Base-by-base conservation (phyloP, 2,113 vertebrate species). In the Neolamprologus hecqui region DNA sequence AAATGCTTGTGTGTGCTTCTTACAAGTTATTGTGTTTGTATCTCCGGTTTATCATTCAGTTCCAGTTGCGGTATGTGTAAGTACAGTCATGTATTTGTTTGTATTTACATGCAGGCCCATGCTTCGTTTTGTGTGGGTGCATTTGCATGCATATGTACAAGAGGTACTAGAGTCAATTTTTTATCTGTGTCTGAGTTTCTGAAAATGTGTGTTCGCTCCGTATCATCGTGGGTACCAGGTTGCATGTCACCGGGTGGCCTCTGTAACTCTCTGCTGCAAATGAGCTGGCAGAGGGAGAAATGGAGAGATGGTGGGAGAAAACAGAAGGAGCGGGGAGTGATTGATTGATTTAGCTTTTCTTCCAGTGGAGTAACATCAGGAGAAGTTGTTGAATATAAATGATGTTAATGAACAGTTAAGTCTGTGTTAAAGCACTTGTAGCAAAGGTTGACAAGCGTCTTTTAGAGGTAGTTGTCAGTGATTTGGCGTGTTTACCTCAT, bases 301-400 rank as follows among this genome's bases (percentile, higher is more conserved):
- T 49, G 79, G 80, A 42, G 79, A 37, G 82, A 82, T 26, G 73
- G 53, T 19, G 23, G 81, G 86, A 83, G 81, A 63, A 54, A 88
- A 87, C 86, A 88, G 90, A 87, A 28, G 86, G 88, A 88, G 73
- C 84, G 54, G 83, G 86, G 57, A 53, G 89, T 83, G 92, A 92
- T 86, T 83, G 86, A 94, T 73, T 19, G 81, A 81, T 85, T 47
- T 54, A 19, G n/a, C 28, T 63, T 49, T 3, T 87, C 80, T 47
- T 90, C 91, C 92, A 23, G 77, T 14, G n/a, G 93, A 86, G 92
- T 6, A 83, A 81, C 92, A 92, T 86, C 86, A 86, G 89, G 88
- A 90, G 85, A 79, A 83, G 68, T 42, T 86, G 79, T 84, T 82
- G 86, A 92, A 83, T 84, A 88, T 90, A 86, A 90, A 93, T 84